phyloP scores from a whole-genome alignment of 2,888 invertebrate species.

The Lepidocyrtinus sp. region DNA sequence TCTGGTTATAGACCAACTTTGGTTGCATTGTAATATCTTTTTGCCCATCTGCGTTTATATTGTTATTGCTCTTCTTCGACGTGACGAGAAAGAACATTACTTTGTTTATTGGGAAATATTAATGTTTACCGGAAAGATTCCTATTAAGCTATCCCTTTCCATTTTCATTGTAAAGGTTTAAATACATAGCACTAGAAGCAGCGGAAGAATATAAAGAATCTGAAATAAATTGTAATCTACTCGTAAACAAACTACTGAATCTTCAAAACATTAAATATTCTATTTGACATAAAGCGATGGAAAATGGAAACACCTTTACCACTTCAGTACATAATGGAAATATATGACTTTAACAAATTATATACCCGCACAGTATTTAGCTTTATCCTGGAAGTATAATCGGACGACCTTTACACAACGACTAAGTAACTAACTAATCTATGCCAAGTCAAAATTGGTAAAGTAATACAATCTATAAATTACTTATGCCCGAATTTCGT shows the following conservation, averaged over 20 bases:
- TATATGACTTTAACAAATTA: no score
- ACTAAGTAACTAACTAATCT: no score
- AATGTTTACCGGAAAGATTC: no score
- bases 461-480: no score
- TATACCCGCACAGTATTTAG: no score
- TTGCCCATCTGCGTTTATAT: neutral
- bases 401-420: no score
- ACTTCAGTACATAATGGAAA: no score
- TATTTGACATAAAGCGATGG: neutral
- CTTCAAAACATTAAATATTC: neutral
- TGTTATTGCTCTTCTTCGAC: neutral
- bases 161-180: neutral
- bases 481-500: no score
- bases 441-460: no score
- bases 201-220: neutral
- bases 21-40: neutral
- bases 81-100: conserved; percentile 3
- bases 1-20: neutral
- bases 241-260: neutral
- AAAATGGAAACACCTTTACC: no score
- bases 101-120: neutral
- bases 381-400: no score
- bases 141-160: neutral
- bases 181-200: neutral
- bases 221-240: neutral